A percentile compares a stretch with the other conserved stretches of the same genome.
phyloP scores from a whole-genome alignment of 2,113 vertebrate species.

The Paramisgurnus dabryanus region DNA sequence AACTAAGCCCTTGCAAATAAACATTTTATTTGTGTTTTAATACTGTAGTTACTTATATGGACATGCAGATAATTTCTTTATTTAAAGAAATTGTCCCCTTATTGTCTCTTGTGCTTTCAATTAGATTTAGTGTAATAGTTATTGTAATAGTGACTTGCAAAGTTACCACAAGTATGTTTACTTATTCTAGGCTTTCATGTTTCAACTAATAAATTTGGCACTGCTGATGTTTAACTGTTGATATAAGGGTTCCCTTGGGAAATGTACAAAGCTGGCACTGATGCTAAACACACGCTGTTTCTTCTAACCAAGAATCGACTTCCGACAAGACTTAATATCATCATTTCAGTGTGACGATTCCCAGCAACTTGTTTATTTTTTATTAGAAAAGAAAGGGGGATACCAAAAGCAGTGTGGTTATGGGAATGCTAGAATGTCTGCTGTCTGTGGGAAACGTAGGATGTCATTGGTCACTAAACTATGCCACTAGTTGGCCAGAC shows the following conservation, averaged over 20 bases:
- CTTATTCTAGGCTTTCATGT: no score
- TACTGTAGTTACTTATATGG: no score
- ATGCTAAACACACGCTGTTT: conserved; percentile 17
- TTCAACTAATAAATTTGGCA: no score
- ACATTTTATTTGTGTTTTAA: no score
- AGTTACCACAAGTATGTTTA: no score
- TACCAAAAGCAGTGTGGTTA: conserved; percentile 64
- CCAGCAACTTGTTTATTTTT: conserved; percentile 64
- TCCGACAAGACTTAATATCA: conserved; percentile 21
- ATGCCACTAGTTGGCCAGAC: conserved; percentile 64
- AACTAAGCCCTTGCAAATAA: no score
- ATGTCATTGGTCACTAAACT: conserved; percentile 63
- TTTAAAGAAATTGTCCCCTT: no score
- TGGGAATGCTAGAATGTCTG: conserved; percentile 66
- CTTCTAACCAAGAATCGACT: neutral
- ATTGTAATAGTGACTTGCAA: no score
- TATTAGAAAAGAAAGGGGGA: conserved; percentile 62
- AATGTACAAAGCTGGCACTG: neutral
- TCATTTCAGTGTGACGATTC: conserved; percentile 56
- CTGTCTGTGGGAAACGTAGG: conserved; percentile 73
- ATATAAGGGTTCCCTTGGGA: neutral
- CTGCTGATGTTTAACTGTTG: neutral
- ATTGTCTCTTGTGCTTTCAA: no score
- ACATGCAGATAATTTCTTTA: no score
- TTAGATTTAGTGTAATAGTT: no score